These are phyloP conservation scores for Silurus aristotelis DNA, from an alignment of 2,797 vertebrate genomes.

Conservation along the genomic window DNA sequence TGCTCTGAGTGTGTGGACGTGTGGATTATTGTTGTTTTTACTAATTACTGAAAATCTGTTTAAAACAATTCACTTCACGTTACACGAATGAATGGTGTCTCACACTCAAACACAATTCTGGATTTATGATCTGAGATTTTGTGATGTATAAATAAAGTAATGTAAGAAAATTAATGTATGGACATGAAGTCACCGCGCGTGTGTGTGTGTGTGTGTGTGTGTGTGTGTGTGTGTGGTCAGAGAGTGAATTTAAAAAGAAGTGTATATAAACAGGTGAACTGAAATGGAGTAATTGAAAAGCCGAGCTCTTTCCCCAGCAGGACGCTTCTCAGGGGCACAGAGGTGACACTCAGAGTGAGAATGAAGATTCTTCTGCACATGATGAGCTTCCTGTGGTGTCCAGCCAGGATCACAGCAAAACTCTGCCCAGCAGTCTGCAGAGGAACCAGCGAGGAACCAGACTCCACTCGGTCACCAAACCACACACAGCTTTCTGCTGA, in stretches of 20 bases:
- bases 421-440: constrained; percentile 8
- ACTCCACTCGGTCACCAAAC: neutral
- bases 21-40: too few relatives aligned
- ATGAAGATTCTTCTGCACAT: neutral
- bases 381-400: constrained; percentile 10
- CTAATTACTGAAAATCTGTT: too few relatives aligned
- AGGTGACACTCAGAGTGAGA: constrained; percentile 8
- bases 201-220: too few relatives aligned
- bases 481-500: neutral
- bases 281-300: neutral
- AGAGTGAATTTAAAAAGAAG: neutral
- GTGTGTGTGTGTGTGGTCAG: too few relatives aligned
- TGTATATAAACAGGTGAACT: neutral
- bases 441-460: neutral
- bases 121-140: neutral
- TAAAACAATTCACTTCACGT: too few relatives aligned
- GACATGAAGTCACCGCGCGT: neutral
- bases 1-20: too few relatives aligned
- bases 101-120: neutral
- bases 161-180: neutral
- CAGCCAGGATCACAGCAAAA: constrained; percentile 6
- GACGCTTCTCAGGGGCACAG: constrained; percentile 26
- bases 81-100: too few relatives aligned
- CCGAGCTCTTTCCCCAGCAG: neutral
- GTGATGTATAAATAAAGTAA: neutral